A percentile compares a stretch with the other conserved stretches of the same genome.
phyloP scores from a whole-genome alignment of 2,888 invertebrate genomes.

The Nomada ferruginata region DNA sequence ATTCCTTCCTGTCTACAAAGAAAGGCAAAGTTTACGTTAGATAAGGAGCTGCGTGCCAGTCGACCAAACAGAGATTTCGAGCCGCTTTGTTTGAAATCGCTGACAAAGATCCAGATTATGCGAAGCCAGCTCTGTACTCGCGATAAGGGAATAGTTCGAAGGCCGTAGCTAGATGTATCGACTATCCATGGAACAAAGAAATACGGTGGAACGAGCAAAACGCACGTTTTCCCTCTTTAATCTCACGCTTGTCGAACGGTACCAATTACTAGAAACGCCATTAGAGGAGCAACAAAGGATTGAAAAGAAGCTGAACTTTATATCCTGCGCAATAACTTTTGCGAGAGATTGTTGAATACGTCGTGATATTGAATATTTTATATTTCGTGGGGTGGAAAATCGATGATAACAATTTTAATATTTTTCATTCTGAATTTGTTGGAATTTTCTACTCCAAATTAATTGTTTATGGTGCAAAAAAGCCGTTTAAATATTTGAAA shows the following conservation, averaged over 20 bases:
- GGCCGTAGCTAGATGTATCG: conserved; percentile 55
- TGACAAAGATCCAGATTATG: conserved; percentile 76
- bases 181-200: conserved; percentile 48
- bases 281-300: conserved; percentile 23
- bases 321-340: too few relatives aligned
- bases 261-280: not conserved
- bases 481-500: too few relatives aligned
- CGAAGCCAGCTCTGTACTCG: conserved; percentile 49
- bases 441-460: too few relatives aligned
- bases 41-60: conserved; percentile 78
- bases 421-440: too few relatives aligned
- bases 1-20: conserved; percentile 66
- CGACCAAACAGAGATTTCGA: conserved; percentile 74
- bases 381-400: too few relatives aligned
- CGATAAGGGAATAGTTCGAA: conserved; percentile 71
- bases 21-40: conserved; percentile 78
- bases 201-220: conserved; percentile 34
- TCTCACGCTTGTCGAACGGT: conserved; percentile 14
- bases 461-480: too few relatives aligned
- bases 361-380: too few relatives aligned
- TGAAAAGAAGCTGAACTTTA: not conserved
- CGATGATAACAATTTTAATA: too few relatives aligned
- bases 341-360: too few relatives aligned
- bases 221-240: conserved; percentile 11
- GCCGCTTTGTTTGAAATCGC: conserved; percentile 77